These are phyloP conservation scores for Tilapia sparmanii DNA, from an alignment of 2,113 vertebrate species.

Conservation along the genomic window DNA sequence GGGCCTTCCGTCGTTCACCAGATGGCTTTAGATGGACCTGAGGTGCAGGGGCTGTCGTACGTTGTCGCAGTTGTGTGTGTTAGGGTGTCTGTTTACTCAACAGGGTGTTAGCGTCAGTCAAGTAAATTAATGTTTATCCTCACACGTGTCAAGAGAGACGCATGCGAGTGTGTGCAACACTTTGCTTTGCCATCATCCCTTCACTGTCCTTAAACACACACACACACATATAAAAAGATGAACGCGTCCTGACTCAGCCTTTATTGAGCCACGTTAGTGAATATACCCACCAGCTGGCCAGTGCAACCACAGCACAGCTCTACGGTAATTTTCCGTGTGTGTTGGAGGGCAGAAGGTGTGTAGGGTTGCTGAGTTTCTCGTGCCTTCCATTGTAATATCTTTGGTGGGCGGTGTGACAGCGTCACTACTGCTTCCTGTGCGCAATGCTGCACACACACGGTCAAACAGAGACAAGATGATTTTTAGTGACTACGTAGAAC, in stretches of 20 bases:
- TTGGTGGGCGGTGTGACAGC: constrained; percentile 45
- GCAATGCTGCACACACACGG: not conserved
- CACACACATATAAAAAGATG: not conserved
- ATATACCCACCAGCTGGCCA: not conserved
- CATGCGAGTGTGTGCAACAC: constrained; percentile 31
- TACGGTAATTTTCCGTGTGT: constrained; percentile 49
- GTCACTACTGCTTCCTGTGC: constrained; percentile 53
- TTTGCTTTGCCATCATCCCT: constrained; percentile 67
- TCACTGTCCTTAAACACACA: constrained; percentile 50
- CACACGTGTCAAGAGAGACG: constrained; percentile 41
- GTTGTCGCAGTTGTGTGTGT: not conserved
- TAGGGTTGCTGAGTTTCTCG: not conserved
- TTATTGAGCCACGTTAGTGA: constrained; percentile 2
- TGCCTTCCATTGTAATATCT: constrained; percentile 32
- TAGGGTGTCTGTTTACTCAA: constrained; percentile 62
- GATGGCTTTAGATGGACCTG: not conserved
- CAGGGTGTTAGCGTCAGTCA: constrained; percentile 61
- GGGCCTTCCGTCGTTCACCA: not conserved
- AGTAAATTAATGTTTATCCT: constrained; percentile 61
- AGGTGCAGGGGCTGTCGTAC: not conserved
- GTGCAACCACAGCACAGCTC: not conserved
- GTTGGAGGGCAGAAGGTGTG: not conserved
- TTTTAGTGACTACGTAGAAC: constrained; percentile 26
- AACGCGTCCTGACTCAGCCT: constrained; percentile 44
- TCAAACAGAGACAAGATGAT: constrained; percentile 5